Evolutionary conservation across 1,140 invertebrate species (phyloP).

Genomic region (Achroia grisella): DNA sequence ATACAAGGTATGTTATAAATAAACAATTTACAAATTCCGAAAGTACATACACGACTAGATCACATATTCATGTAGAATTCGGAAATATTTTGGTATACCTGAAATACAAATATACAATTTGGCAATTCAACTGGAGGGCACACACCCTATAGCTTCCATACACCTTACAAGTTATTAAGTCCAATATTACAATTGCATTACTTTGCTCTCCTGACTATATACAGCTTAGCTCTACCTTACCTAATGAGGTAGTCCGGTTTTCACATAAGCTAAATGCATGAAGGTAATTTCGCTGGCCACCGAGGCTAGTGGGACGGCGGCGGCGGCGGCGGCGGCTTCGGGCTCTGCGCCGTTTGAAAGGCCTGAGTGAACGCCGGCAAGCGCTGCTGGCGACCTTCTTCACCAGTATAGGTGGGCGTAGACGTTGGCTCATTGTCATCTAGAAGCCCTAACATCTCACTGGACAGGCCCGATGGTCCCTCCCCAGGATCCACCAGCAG

Average conservation of each 20-base stretch:
- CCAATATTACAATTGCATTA: conserved; percentile 31
- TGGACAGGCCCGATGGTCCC: conserved; percentile 51
- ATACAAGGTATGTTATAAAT: conserved; percentile 61
- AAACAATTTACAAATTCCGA: conserved; percentile 69
- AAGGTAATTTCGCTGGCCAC: conserved; percentile 15
- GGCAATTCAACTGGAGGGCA: conserved; percentile 43
- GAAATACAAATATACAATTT: conserved; percentile 60
- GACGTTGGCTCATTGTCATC: conserved; percentile 46
- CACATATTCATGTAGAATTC: conserved; percentile 72
- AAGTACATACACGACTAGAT: conserved; percentile 73
- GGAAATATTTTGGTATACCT: conserved; percentile 69
- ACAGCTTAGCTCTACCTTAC: conserved; percentile 63
- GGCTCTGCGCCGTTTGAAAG: conserved; percentile 66
- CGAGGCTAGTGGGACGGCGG: conserved; percentile 51
- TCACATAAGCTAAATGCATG: conserved; percentile 53
- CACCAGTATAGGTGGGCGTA: conserved; percentile 28
- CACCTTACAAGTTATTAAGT: conserved; percentile 23
- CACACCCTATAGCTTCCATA: conserved; percentile 22
- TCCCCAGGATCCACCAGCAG: conserved; percentile 53
- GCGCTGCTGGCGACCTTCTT: conserved; percentile 46
- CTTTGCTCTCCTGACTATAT: conserved; percentile 46
- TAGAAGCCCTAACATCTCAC: conserved; percentile 46
- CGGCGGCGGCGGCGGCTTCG: conserved; percentile 66
- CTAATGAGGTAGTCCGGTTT: conserved; percentile 67
- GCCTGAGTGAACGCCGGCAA: conserved; percentile 67